A percentile compares a stretch with the other conserved stretches of the same genome.
These are phyloP conservation scores for Colletes gigas DNA, from an alignment of 1,140 invertebrate species.

Conservation along the genomic window DNA sequence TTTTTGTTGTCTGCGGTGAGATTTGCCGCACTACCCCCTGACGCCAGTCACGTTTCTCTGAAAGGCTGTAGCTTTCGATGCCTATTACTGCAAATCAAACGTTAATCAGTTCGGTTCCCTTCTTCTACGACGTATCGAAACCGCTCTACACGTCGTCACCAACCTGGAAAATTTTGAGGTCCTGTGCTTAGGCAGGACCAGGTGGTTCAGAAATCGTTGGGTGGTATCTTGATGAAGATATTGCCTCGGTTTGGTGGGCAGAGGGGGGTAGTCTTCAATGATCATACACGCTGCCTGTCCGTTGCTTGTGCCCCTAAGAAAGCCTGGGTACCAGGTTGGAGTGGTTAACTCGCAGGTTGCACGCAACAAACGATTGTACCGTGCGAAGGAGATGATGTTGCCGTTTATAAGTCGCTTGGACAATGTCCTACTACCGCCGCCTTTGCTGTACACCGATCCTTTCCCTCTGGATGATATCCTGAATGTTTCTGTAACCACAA, in stretches of 20 bases:
- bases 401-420: slow-evolving; percentile 73
- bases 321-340: slow-evolving; percentile 70
- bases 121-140: too few species aligned
- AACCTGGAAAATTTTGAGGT: slow-evolving; percentile 94
- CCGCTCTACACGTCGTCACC: neutral
- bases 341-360: slow-evolving; percentile 67
- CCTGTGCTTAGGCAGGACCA: slow-evolving; percentile 84
- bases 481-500: slow-evolving; percentile 78
- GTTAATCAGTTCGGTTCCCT: neutral
- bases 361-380: slow-evolving; percentile 68
- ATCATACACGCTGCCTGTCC: slow-evolving; percentile 84
- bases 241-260: slow-evolving; percentile 79
- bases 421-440: slow-evolving; percentile 77
- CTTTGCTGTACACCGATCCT: slow-evolving; percentile 80
- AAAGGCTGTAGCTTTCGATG: slow-evolving; percentile 96
- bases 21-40: slow-evolving; percentile 80
- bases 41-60: slow-evolving; percentile 93
- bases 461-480: slow-evolving; percentile 82
- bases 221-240: slow-evolving; percentile 78
- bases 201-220: slow-evolving; percentile 77
- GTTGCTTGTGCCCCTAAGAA: slow-evolving; percentile 81
- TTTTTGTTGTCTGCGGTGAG: slow-evolving; percentile 78
- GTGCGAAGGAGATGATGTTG: slow-evolving; percentile 74
- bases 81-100: slow-evolving; percentile 86
- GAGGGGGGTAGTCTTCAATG: slow-evolving; percentile 79